Percentiles rank a stretch among this genome's conserved stretches.
Conservation (phyloP, 2,888 invertebrate species). For the Orchesellides sinensis region DNA sequence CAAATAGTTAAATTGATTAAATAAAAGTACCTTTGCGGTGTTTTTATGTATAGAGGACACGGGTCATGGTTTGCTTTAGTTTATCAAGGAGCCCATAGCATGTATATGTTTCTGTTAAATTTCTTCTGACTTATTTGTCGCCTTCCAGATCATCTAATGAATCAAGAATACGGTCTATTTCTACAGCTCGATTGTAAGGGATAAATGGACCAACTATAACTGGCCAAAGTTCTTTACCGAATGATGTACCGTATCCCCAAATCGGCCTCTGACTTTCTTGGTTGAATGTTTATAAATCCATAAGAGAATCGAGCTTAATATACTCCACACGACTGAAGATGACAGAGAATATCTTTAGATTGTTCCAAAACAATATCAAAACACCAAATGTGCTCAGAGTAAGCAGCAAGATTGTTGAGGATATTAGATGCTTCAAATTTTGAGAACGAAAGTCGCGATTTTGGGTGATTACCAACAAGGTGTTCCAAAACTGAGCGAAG, state of each 20-base stretch:
- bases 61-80: not conserved
- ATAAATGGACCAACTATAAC: not conserved
- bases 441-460: not conserved
- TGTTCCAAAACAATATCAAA: not conserved
- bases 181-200: not conserved
- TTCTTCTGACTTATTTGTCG: not conserved
- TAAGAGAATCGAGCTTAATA: not conserved
- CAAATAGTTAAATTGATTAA: not conserved
- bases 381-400: not conserved
- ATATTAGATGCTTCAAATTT: not conserved
- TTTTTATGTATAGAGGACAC: not conserved
- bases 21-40: not conserved
- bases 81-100: not conserved
- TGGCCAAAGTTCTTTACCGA: not conserved
- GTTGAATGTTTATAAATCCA: not conserved
- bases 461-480: not conserved
- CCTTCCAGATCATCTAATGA: not conserved
- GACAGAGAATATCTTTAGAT: not conserved
- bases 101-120: not conserved
- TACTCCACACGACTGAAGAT: constrained; percentile 3
- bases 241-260: not conserved
- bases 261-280: not conserved
- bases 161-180: not conserved
- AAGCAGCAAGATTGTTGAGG: not conserved
- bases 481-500: not conserved